phyloP scores from a whole-genome alignment of 2,113 vertebrate genomes.

The Cyanoliseus patagonus region DNA sequence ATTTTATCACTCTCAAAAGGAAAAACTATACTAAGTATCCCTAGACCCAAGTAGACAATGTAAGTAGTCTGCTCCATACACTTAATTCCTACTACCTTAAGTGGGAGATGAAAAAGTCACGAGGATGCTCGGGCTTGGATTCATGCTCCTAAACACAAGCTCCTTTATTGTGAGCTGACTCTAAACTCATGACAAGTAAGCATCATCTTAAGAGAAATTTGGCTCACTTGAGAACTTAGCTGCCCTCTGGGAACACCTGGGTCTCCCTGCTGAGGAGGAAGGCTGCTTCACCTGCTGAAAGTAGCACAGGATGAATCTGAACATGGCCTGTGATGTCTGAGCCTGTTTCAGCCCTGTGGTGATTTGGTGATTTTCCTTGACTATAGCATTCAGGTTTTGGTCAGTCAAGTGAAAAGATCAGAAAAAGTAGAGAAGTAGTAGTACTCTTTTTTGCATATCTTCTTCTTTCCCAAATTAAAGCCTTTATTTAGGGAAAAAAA shows the following conservation, averaged over 20 bases:
- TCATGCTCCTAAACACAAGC: background rate
- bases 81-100: background rate
- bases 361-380: background rate
- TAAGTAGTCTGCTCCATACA: background rate
- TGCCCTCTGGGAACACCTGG: background rate
- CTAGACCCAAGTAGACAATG: background rate
- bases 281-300: fast-evolving
- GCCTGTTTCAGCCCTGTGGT: background rate
- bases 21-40: background rate
- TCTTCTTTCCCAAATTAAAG: background rate
- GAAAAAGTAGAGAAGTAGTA: background rate
- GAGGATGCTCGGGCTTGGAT: background rate
- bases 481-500: background rate
- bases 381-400: background rate
- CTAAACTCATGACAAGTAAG: background rate
- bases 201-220: background rate
- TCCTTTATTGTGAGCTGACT: background rate
- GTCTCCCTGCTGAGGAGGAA: background rate
- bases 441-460: background rate
- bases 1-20: background rate
- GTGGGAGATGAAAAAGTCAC: background rate
- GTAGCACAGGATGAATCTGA: background rate
- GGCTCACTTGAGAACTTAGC: background rate
- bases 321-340: background rate
- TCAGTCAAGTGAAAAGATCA: background rate